Percentiles rank a stretch among this genome's conserved stretches.
These are phyloP conservation scores for Neopipo cinnamomea DNA, from an alignment of 2,113 vertebrate species.

Conservation along the genomic window DNA sequence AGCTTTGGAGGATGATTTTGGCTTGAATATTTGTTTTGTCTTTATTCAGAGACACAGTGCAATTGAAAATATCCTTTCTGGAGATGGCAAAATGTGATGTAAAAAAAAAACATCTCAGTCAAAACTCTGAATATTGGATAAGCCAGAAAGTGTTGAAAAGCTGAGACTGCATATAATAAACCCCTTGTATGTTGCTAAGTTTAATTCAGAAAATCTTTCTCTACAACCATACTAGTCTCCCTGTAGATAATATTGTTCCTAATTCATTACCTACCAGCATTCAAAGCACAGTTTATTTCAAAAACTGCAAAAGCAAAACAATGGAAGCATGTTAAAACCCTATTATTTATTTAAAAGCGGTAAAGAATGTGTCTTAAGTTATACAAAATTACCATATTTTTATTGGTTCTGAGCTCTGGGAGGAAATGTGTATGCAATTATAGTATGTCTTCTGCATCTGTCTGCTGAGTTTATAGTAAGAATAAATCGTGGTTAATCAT, in stretches of 20 bases:
- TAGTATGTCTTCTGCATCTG: conserved; percentile 30
- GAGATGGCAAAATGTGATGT: background rate
- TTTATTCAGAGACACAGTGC: background rate
- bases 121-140: background rate
- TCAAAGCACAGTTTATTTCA: conserved; percentile 36
- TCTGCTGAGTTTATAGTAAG: conserved; percentile 51
- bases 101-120: background rate
- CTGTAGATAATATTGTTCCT: conserved; percentile 26
- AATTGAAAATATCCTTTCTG: background rate
- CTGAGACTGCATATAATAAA: background rate
- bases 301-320: conserved; percentile 34
- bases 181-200: background rate
- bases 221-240: background rate
- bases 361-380: conserved; percentile 52
- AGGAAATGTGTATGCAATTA: conserved; percentile 56
- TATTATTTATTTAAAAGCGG: conserved; percentile 56
- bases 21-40: conserved; percentile 30
- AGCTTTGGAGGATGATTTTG: background rate
- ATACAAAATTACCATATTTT: conserved; percentile 39
- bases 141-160: conserved; percentile 41
- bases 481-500: conserved; percentile 71
- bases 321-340: background rate
- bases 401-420: conserved; percentile 35
- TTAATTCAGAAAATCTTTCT: conserved; percentile 55
- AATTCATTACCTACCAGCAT: conserved; percentile 34